These are phyloP conservation scores for Zaprionus taronus DNA, from an alignment of 1,140 invertebrate genomes.

Conservation along the genomic window DNA sequence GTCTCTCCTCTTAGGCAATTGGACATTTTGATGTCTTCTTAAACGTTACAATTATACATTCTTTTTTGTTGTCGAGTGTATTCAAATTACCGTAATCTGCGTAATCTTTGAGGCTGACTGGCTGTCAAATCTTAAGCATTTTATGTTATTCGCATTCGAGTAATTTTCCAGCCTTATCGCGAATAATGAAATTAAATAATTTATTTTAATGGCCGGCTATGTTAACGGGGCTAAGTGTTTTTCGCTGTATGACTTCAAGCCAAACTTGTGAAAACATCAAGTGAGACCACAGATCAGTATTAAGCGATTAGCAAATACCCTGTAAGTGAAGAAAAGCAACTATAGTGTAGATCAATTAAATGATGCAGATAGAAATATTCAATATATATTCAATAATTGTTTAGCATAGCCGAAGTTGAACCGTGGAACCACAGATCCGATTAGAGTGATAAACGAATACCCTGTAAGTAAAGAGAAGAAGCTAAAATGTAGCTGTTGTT, in stretches of 20 bases:
- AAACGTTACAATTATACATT: conserved; percentile 8
- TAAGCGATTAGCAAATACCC: conserved; percentile 13
- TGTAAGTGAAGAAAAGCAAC: not conserved
- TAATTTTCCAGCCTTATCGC: conserved; percentile 66
- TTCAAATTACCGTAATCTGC: conserved; percentile 33
- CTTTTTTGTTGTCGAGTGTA: conserved; percentile 14
- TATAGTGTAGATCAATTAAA: not conserved
- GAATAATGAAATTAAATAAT: conserved; percentile 82
- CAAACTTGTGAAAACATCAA: conserved; percentile 31
- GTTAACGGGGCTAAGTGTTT: conserved; percentile 79
- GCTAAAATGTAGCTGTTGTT: not conserved
- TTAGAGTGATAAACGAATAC: not conserved
- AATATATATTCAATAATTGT: too few relatives aligned
- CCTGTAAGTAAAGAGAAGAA: not conserved
- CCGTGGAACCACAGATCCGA: not conserved
- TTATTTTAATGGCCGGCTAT: conserved; percentile 70
- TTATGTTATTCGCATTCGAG: conserved; percentile 40
- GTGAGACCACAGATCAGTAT: not conserved
- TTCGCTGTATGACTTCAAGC: conserved; percentile 70
- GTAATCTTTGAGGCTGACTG: conserved; percentile 54
- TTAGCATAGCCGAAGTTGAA: conserved; percentile 29
- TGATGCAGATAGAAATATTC: too few relatives aligned
- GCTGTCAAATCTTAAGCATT: conserved; percentile 57
- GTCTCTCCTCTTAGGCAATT: not conserved
- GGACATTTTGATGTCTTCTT: conserved; percentile 5